phyloP scores from a whole-genome alignment of 2,888 invertebrate genomes.

The Cartodere bifasciata region DNA sequence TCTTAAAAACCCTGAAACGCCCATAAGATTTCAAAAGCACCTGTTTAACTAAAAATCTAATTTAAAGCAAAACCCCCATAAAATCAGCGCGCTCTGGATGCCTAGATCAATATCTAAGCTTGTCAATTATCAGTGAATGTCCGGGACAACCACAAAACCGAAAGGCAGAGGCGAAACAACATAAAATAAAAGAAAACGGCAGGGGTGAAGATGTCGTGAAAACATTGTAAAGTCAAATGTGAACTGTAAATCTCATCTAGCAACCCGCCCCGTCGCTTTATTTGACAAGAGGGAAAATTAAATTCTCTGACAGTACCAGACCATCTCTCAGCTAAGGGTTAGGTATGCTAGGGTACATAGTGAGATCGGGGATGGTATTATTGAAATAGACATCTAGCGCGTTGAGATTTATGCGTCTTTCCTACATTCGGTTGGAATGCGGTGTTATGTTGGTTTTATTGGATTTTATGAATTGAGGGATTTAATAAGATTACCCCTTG shows the following conservation, averaged over 20 bases:
- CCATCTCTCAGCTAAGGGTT: no score
- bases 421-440: slow-evolving; percentile 13
- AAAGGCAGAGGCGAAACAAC: slow-evolving; percentile 12
- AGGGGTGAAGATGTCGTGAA: slow-evolving; percentile 28
- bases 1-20: no score
- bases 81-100: no score
- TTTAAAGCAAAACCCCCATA: no score
- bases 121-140: no score
- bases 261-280: slow-evolving; percentile 28
- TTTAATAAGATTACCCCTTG: no score
- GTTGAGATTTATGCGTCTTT: slow-evolving; percentile 12
- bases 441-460: slow-evolving; percentile 14
- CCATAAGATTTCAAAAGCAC: no score
- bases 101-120: no score
- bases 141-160: slow-evolving; percentile 15
- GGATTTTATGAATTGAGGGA: slow-evolving; percentile 14
- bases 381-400: slow-evolving; percentile 21
- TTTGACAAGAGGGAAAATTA: slow-evolving; percentile 26
- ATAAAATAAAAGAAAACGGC: slow-evolving; percentile 17
- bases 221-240: slow-evolving; percentile 34
- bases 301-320: slow-evolving; percentile 22
- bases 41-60: no score
- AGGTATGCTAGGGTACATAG: no score
- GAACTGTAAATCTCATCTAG: slow-evolving; percentile 29
- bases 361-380: slow-evolving; percentile 18